Percentiles rank a stretch among this genome's conserved stretches.
Conservation (phyloP, 2,113 vertebrate species). For the Casuarius casuarius region DNA sequence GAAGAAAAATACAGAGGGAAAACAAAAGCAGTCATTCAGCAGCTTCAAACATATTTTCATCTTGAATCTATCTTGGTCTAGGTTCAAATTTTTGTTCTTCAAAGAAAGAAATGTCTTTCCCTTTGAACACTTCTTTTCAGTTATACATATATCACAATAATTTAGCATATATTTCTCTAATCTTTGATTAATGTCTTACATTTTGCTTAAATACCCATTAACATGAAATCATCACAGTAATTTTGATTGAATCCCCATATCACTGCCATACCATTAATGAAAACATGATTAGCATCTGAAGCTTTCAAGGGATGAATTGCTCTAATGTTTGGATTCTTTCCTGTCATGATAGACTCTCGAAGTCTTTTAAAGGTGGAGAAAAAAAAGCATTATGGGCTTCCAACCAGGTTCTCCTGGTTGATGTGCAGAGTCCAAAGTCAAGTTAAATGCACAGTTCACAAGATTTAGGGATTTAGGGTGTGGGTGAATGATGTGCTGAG, state of each 20-base stretch:
- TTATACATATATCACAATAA: slow-evolving; percentile 57
- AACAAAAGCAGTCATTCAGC: neutral
- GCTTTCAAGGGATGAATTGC: slow-evolving; percentile 27
- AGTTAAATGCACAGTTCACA: neutral
- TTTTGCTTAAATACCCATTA: slow-evolving; percentile 38
- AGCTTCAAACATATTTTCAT: slow-evolving; percentile 1
- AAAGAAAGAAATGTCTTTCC: neutral
- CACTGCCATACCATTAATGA: slow-evolving; percentile 6
- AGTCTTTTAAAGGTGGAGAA: neutral
- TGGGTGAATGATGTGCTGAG: neutral
- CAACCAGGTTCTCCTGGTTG: neutral
- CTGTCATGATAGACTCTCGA: neutral
- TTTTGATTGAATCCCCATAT: slow-evolving; percentile 22
- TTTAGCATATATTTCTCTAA: slow-evolving; percentile 47
- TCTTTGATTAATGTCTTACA: slow-evolving; percentile 38
- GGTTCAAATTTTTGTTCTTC: neutral
- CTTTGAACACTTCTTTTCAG: slow-evolving; percentile 24
- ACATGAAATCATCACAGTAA: slow-evolving; percentile 20
- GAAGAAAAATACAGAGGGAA: neutral
- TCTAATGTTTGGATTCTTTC: neutral
- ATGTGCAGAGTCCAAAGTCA: neutral
- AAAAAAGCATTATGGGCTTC: neutral
- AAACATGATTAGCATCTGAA: slow-evolving; percentile 48
- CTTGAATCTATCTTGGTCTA: neutral
- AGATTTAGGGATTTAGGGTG: neutral